Evolutionary conservation across 2,113 vertebrate species (phyloP).

Genomic region (Acanthochromis polyacanthus): DNA sequence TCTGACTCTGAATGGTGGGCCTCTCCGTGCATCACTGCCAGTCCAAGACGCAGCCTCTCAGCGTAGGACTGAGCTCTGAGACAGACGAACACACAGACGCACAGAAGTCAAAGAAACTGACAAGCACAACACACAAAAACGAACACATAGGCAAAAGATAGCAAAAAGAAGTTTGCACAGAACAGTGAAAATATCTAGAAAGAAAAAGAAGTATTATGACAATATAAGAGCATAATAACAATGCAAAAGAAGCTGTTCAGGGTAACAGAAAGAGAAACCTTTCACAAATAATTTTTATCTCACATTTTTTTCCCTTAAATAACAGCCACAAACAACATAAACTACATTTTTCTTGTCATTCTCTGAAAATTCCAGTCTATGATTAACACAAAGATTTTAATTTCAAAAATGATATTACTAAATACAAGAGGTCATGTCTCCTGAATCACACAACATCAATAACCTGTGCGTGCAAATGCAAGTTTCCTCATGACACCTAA

Average conservation of each 20-base stretch:
- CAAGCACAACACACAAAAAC: neutral
- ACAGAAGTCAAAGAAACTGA: constrained; percentile 26
- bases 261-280: neutral
- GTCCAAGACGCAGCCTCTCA: constrained; percentile 92
- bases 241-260: neutral
- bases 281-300: neutral
- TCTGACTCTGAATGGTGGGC: constrained; percentile 93
- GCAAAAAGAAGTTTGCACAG: neutral
- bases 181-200: neutral
- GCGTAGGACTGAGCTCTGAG: constrained; percentile 96
- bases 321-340: no score
- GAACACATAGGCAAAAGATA: neutral
- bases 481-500: no score
- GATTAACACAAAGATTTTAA: neutral
- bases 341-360: neutral
- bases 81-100: constrained; percentile 24
- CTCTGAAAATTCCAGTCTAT: neutral
- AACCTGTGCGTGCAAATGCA: no score
- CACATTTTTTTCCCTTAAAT: neutral
- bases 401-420: neutral
- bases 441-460: no score
- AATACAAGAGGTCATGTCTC: neutral
- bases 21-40: constrained; percentile 96
- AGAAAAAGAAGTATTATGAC: neutral
- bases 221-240: neutral